Conservation (phyloP, 1,140 invertebrate genomes). For the Zeugodacus cucurbitae region DNA sequence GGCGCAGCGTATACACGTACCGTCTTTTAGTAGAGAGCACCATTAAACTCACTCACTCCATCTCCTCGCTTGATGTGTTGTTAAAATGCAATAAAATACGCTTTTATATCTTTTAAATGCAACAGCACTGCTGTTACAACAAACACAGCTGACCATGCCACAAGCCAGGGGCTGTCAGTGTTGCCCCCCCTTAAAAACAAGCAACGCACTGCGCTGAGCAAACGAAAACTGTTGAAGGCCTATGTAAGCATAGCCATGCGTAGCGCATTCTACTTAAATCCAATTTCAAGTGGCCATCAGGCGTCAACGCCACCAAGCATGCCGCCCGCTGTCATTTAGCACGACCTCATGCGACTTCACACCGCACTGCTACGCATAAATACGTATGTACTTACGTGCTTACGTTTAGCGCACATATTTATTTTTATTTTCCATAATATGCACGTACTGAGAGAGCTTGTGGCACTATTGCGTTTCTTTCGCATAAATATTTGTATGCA, state of each 20-base stretch:
- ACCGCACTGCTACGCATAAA: not conserved
- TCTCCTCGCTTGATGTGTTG: not conserved
- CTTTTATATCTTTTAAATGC: not conserved
- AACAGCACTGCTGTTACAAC: not conserved
- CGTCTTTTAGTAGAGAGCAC: not conserved
- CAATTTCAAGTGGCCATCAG: slow-evolving; percentile 20
- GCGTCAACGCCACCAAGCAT: not conserved
- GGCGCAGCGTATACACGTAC: not conserved
- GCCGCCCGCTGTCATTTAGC: not conserved
- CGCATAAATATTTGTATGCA: not conserved
- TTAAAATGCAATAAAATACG: not conserved
- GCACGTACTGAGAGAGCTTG: not conserved
- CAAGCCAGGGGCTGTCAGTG: not conserved
- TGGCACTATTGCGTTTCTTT: not conserved
- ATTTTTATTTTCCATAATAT: not conserved
- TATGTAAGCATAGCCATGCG: not conserved
- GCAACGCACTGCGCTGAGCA: not conserved
- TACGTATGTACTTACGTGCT: not conserved
- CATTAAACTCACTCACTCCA: not conserved
- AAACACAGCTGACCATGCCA: not conserved
- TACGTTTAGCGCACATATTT: not conserved
- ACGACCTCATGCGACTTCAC: not conserved
- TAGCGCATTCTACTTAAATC: not conserved
- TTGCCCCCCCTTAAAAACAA: not conserved
- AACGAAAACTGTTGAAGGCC: not conserved